A percentile compares a stretch with the other conserved stretches of the same genome.
Evolutionary conservation across 2,797 vertebrate species (phyloP).

Genomic region (Australoheros facetus): DNA sequence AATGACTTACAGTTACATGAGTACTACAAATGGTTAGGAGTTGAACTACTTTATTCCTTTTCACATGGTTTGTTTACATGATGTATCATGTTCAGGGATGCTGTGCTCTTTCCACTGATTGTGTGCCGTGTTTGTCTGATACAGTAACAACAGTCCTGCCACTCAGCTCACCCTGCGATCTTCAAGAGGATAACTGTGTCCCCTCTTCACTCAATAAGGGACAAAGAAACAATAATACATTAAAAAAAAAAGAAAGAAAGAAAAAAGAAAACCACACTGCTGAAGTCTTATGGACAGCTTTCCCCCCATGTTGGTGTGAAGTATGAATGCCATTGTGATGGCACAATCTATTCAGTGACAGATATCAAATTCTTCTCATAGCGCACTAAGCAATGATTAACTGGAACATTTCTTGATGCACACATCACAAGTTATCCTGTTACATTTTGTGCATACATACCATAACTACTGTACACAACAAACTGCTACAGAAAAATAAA

Average conservation of each 20-base stretch:
- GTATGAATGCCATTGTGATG: background rate
- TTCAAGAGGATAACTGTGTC: background rate
- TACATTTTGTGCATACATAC: background rate
- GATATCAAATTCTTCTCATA: too few species aligned
- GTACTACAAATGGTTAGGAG: background rate
- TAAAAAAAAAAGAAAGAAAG: slow-evolving; percentile 19
- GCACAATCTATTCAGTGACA: background rate
- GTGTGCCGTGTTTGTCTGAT: slow-evolving; percentile 13
- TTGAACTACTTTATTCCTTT: background rate
- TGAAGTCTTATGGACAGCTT: slow-evolving; percentile 7
- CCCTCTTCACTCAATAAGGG: slow-evolving; percentile 37
- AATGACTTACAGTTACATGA: background rate
- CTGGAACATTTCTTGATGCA: accelerated
- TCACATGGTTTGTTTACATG: background rate
- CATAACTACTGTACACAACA: too few species aligned
- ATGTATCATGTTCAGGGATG: accelerated
- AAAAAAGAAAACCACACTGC: background rate
- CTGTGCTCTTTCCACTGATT: slow-evolving; percentile 10
- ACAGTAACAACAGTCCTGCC: background rate
- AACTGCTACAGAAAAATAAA: background rate
- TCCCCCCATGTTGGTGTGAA: background rate
- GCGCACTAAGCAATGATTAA: too few species aligned
- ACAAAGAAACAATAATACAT: slow-evolving; percentile 25
- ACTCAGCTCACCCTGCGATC: slow-evolving; percentile 41
- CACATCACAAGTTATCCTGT: background rate